Evolutionary conservation across 2,113 vertebrate species (phyloP).

Genomic region (Trachemys scripta): DNA sequence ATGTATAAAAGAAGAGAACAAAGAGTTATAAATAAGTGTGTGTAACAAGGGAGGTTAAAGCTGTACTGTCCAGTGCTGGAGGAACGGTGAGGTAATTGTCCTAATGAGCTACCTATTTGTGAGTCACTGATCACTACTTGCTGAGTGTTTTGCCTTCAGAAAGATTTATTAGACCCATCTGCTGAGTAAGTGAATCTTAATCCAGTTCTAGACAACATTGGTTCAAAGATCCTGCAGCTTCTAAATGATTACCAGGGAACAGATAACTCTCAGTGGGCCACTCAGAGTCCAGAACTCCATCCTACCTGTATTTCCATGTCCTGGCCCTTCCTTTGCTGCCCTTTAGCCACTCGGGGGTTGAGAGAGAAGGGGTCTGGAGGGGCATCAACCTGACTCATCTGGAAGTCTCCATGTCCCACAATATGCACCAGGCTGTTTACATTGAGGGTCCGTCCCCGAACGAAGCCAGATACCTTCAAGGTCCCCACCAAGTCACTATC

Average conservation of each 20-base stretch:
- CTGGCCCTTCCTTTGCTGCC: constrained; percentile 72
- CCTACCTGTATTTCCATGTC: constrained; percentile 84
- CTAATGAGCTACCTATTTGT: background rate
- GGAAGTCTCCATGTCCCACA: constrained; percentile 94
- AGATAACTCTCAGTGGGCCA: background rate
- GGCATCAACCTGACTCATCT: constrained; percentile 92
- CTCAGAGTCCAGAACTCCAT: background rate
- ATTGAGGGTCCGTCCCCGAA: constrained; percentile 85
- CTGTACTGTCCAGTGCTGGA: background rate
- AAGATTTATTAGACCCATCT: background rate
- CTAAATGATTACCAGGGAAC: background rate
- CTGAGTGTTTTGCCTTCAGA: background rate
- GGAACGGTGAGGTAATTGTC: background rate
- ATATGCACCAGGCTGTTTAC: constrained; percentile 94
- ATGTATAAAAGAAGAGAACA: background rate
- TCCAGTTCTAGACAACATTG: background rate
- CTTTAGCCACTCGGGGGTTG: constrained; percentile 74
- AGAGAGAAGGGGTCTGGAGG: constrained; percentile 89
- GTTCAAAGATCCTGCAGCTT: background rate
- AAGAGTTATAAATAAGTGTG: background rate
- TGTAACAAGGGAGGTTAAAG: background rate
- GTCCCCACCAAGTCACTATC: constrained; percentile 83
- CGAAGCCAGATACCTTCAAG: constrained; percentile 92
- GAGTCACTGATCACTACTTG: background rate
- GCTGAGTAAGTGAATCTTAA: background rate